Base-by-base conservation (phyloP, 2,113 vertebrate genomes). In the Bos taurus region DNA sequence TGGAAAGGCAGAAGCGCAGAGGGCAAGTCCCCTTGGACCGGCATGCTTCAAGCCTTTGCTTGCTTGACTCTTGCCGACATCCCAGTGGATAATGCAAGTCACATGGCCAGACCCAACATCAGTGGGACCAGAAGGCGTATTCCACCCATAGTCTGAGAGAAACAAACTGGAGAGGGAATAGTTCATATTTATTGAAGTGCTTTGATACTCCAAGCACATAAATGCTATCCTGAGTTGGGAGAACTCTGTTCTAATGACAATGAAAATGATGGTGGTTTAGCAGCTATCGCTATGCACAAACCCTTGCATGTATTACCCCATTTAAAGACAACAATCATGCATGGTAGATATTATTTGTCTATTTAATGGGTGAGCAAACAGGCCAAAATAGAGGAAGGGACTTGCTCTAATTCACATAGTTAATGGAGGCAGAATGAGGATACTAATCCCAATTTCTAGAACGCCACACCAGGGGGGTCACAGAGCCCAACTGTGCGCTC, bases 311-410 rank as follows among this genome's bases (percentile, higher is more conserved):
- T 46, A 56, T 14, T 15, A 30, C 23, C 62, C 85, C 82, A 46
- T 62, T 40, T 67, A 71, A 80, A 59, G 13, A 54, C 90, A 40
- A 52, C 40, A 43, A 5, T 15, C 82, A 19, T 3, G 28, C 25
- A 26, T 1, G 14, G 59, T 11, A 16, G 52, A 33, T 26, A n/a
- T 57, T 62, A 40, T 87, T 36, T 67, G 46, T 30, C 89, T 83
- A 78, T n/a, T 93, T 82, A 95, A 57, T 15, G 43, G 94, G 25
- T 85, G 50, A 88, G 54, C 57, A 48, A 36, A 86, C 56, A 46
- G 83, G 59, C 57, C 48, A 85, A 95, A 78, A 50, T 4, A 33
- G 71, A 59, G 54, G 15, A 36, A 19, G n/a, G 36, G 91, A 25
- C 46, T 77, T 59, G 77, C 52, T n/a, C 28, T 16, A 26, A 71